These are phyloP conservation scores for Ophioninae sp. DNA, from an alignment of 2,888 invertebrate species.

Conservation along the genomic window DNA sequence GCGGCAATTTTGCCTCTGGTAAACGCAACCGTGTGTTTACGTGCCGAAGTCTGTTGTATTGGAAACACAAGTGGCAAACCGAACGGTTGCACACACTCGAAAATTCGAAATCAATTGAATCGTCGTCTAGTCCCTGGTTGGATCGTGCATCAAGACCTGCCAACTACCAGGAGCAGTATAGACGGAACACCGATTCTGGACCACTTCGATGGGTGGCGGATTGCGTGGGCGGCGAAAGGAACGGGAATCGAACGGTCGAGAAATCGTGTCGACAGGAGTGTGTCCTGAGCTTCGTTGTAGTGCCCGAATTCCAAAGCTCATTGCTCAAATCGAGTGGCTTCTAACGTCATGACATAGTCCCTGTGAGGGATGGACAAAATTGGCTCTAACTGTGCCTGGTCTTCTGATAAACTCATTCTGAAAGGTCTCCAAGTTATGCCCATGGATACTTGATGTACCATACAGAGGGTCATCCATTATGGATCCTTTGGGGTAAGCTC, in stretches of 20 bases:
- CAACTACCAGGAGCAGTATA: constrained; percentile 57
- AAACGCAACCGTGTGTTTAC: constrained; percentile 16
- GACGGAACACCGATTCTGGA: constrained; percentile 38
- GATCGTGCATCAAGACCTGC: constrained; percentile 71
- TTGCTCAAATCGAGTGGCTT: constrained; percentile 68
- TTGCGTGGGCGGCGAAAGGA: neutral
- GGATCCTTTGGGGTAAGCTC: constrained; percentile 54
- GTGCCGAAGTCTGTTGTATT: constrained; percentile 3
- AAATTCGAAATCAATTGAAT: constrained; percentile 61
- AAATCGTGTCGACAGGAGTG: constrained; percentile 20
- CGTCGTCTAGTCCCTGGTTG: constrained; percentile 61
- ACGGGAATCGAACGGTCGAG: neutral
- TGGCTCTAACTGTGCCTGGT: constrained; percentile 18
- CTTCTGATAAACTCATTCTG: constrained; percentile 53
- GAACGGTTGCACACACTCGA: constrained; percentile 64
- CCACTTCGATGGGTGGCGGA: constrained; percentile 10
- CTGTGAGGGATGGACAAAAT: constrained; percentile 45
- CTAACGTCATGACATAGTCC: constrained; percentile 64
- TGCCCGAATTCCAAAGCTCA: constrained; percentile 56
- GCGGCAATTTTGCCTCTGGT: neutral
- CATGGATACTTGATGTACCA: constrained; percentile 47
- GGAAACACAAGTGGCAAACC: constrained; percentile 67
- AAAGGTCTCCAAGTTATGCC: constrained; percentile 41
- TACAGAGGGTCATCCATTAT: constrained; percentile 53
- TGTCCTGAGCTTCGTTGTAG: constrained; percentile 12